Evolutionary conservation across 2,888 invertebrate species (phyloP).

Genomic region (Chydorus sphaericus): DNA sequence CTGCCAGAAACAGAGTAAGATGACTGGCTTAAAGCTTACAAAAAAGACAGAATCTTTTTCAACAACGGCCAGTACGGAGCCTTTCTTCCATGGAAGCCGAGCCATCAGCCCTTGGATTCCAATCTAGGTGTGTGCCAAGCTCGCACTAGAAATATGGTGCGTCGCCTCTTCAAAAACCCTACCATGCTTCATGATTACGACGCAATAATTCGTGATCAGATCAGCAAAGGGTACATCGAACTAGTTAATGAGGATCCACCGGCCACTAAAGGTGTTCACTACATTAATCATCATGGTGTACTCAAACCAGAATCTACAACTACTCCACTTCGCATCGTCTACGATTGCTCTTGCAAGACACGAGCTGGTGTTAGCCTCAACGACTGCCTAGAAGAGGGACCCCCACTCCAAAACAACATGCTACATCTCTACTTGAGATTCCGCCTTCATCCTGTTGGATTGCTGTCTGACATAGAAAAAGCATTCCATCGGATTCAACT

Average conservation of each 20-base stretch:
- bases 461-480: not conserved
- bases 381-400: conserved; percentile 1
- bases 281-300: not conserved
- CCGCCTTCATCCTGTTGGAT: not conserved
- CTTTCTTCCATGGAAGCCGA: not conserved
- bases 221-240: not conserved
- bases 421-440: not conserved
- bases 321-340: conserved; percentile 3
- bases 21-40: not conserved
- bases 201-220: not conserved
- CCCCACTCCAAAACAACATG: not conserved
- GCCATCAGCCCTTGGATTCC: not conserved
- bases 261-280: not conserved
- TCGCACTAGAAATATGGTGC: not conserved
- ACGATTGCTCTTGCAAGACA: not conserved
- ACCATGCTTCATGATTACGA: not conserved
- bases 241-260: not conserved
- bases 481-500: not conserved
- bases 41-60: not conserved
- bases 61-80: not conserved
- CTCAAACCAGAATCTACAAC: conserved; percentile 9
- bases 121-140: not conserved
- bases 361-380: not conserved
- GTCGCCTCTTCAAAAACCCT: not conserved
- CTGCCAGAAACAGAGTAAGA: not conserved